A percentile compares a stretch with the other conserved stretches of the same genome.
Conservation (phyloP, 2,797 vertebrate species). For the Artibeus lituratus region DNA sequence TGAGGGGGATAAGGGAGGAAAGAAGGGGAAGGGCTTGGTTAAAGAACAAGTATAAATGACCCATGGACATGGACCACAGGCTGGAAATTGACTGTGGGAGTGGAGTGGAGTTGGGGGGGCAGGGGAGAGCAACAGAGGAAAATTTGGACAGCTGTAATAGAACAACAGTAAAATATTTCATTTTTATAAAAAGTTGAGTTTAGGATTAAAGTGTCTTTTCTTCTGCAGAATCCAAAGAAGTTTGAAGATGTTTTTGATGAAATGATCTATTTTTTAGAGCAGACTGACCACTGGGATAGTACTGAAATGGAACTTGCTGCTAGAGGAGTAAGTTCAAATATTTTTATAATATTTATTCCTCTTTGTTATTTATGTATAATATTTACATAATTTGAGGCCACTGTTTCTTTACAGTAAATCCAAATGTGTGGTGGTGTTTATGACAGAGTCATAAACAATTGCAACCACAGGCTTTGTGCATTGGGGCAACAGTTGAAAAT, state of each 20-base stretch:
- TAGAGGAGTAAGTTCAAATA: slow-evolving; percentile 87
- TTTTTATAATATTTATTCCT: not conserved
- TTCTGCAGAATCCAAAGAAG: slow-evolving; percentile 91
- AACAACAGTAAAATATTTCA: not conserved
- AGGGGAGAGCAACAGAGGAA: not conserved
- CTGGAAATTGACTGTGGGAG: not conserved
- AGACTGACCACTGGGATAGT: slow-evolving; percentile 93
- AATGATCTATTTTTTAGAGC: slow-evolving; percentile 94
- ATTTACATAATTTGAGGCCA: not conserved
- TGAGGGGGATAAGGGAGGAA: too few species aligned
- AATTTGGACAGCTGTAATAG: not conserved
- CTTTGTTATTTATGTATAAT: not conserved
- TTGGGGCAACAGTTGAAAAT: not conserved
- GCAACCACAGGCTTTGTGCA: not conserved
- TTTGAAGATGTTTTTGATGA: slow-evolving; percentile 98
- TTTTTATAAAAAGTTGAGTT: not conserved
- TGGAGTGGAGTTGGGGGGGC: not conserved
- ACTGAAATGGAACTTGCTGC: slow-evolving; percentile 93
- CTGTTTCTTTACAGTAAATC: not conserved
- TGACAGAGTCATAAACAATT: not conserved
- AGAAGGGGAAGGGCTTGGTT: not conserved
- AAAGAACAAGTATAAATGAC: not conserved
- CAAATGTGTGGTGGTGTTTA: not conserved
- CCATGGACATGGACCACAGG: not conserved
- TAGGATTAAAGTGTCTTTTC: slow-evolving; percentile 48